phyloP scores from a whole-genome alignment of 2,113 vertebrate genomes.

The Apus apus region DNA sequence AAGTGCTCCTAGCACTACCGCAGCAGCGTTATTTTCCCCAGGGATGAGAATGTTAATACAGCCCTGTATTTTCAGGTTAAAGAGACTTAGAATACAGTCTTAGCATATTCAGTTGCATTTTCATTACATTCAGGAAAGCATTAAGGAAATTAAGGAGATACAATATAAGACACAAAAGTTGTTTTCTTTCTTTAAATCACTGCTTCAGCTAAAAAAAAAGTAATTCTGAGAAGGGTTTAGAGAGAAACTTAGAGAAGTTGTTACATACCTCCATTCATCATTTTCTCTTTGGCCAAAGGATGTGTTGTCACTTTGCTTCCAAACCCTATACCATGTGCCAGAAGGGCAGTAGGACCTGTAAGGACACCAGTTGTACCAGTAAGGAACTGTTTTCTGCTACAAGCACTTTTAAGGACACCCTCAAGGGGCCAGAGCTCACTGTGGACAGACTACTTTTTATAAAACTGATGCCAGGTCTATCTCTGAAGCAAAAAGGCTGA shows the following conservation, averaged over 20 bases:
- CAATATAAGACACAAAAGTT: neutral
- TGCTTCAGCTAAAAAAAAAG: neutral
- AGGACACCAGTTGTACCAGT: neutral
- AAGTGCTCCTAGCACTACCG: neutral
- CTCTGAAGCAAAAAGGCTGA: neutral
- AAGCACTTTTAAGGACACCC: neutral
- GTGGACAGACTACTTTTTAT: neutral
- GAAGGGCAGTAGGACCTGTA: conserved; percentile 92
- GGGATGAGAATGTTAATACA: neutral
- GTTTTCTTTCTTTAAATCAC: neutral
- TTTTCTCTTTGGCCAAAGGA: conserved; percentile 94
- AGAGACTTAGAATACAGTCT: neutral
- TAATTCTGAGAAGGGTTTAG: neutral
- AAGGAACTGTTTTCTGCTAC: neutral
- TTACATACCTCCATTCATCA: conserved; percentile 92
- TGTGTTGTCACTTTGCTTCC: conserved; percentile 95
- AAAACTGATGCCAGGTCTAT: neutral
- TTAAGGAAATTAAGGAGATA: neutral
- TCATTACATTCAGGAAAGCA: neutral
- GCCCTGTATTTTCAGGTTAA: neutral
- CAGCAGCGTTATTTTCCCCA: neutral
- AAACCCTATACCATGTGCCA: conserved; percentile 92
- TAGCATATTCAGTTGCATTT: neutral
- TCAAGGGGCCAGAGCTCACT: neutral
- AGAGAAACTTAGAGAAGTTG: neutral